Percentiles rank a stretch among this genome's conserved stretches.
These are phyloP conservation scores for Timema cristinae DNA, from an alignment of 2,888 invertebrate genomes.

Conservation along the genomic window DNA sequence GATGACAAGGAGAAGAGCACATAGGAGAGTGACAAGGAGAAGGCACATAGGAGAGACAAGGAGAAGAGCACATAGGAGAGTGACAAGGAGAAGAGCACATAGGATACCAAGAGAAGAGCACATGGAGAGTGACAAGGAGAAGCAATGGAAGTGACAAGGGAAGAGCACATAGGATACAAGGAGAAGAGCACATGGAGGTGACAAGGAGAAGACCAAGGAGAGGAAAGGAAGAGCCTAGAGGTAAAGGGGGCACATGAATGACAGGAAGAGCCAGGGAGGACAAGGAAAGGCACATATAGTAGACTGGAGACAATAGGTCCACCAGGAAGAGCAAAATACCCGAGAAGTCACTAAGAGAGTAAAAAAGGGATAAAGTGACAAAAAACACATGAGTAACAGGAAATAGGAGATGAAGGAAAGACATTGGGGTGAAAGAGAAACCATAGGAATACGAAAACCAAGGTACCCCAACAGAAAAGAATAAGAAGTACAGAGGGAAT, in stretches of 20 bases:
- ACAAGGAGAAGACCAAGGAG: not conserved
- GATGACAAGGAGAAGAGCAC: not conserved
- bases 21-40: no score
- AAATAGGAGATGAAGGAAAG: not conserved
- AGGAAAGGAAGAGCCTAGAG: not conserved
- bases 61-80: not conserved
- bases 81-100: not conserved
- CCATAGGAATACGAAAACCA: constrained; percentile 1
- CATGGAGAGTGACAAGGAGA: not conserved
- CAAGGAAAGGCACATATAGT: not conserved
- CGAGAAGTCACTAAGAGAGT: not conserved
- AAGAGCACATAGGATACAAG: not conserved
- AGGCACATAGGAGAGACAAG: no score
- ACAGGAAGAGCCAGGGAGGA: not conserved
- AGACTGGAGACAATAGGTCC: not conserved
- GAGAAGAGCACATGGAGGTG: not conserved
- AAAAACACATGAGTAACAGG: not conserved
- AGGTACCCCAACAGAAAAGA: no score
- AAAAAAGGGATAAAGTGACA: no score
- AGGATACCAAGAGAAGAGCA: not conserved
- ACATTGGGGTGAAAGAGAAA: not conserved
- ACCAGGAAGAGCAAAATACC: not conserved
- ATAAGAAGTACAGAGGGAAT: not conserved
- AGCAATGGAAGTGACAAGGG: not conserved
- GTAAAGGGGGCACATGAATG: not conserved